These are phyloP conservation scores for Onychomys torridus DNA, from an alignment of 2,797 vertebrate genomes.

Conservation along the genomic window DNA sequence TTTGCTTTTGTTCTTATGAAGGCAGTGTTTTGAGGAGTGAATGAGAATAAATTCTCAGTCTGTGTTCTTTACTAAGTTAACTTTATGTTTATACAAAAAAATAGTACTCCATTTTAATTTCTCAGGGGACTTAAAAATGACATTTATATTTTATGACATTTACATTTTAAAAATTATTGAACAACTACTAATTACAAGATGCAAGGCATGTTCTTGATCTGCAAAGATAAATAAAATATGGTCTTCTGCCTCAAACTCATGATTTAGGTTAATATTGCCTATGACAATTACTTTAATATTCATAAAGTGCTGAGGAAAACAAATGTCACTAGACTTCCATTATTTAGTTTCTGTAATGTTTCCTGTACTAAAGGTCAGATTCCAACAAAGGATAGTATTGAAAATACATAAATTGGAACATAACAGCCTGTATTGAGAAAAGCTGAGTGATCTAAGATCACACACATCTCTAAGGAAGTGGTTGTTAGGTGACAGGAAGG, in stretches of 20 bases:
- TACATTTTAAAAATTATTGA: slow-evolving; percentile 43
- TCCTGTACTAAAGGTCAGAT: slow-evolving; percentile 2
- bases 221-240: slow-evolving; percentile 37
- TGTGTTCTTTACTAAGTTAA: not conserved
- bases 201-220: not conserved
- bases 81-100: not conserved
- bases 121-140: not conserved
- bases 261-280: not conserved
- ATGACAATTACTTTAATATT: slow-evolving; percentile 13
- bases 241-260: not conserved
- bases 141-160: slow-evolving; percentile 14
- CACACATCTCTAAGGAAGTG: not conserved
- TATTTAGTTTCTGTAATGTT: not conserved
- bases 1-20: not conserved
- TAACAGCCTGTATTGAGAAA: not conserved
- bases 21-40: not conserved
- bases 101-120: not conserved
- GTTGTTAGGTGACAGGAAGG: not conserved
- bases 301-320: not conserved
- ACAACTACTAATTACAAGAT: not conserved
- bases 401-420: not conserved
- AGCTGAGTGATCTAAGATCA: not conserved
- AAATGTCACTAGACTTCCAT: slow-evolving; percentile 2
- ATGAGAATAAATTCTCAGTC: not conserved
- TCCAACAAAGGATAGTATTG: not conserved